phyloP scores from a whole-genome alignment of 2,113 vertebrate genomes.

The Nerophis lumbriciformis region DNA sequence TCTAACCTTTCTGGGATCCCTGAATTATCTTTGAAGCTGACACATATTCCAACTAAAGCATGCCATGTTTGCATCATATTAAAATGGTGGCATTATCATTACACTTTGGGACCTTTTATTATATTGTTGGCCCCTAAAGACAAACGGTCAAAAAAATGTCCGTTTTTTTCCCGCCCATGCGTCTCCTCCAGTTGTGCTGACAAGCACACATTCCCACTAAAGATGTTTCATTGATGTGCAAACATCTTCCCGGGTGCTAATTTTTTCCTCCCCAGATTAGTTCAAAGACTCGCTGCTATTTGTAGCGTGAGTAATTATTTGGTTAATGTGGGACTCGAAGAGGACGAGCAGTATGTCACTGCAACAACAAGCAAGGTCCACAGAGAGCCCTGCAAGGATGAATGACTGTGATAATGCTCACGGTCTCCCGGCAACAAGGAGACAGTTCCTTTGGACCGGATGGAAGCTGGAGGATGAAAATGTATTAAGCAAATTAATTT shows the following conservation, averaged over 20 bases:
- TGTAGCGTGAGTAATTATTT: conserved; percentile 36
- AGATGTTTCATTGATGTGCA: not conserved
- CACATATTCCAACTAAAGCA: too few relatives aligned
- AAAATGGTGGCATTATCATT: too few relatives aligned
- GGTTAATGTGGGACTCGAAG: conserved; percentile 48
- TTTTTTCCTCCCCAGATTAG: conserved; percentile 3
- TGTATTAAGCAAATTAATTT: conserved; percentile 67
- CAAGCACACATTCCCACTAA: not conserved
- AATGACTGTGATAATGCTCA: conserved; percentile 52
- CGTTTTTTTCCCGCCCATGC: too few relatives aligned
- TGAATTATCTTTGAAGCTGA: too few relatives aligned
- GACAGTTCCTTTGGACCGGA: conserved; percentile 44
- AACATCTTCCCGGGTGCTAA: not conserved
- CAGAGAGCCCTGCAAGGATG: conserved; percentile 50
- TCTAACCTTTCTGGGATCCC: too few relatives aligned
- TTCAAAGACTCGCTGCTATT: not conserved
- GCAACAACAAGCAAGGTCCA: conserved; percentile 39
- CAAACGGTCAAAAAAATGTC: too few relatives aligned
- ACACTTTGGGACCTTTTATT: too few relatives aligned
- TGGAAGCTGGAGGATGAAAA: conserved; percentile 55
- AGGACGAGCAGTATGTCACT: conserved; percentile 53
- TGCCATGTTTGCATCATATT: too few relatives aligned
- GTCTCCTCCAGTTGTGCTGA: too few relatives aligned
- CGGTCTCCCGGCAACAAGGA: conserved; percentile 52
- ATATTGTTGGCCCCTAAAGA: too few relatives aligned